Evolutionary conservation across 2,113 vertebrate species (phyloP).

Genomic region (Leucopsar rothschildi): DNA sequence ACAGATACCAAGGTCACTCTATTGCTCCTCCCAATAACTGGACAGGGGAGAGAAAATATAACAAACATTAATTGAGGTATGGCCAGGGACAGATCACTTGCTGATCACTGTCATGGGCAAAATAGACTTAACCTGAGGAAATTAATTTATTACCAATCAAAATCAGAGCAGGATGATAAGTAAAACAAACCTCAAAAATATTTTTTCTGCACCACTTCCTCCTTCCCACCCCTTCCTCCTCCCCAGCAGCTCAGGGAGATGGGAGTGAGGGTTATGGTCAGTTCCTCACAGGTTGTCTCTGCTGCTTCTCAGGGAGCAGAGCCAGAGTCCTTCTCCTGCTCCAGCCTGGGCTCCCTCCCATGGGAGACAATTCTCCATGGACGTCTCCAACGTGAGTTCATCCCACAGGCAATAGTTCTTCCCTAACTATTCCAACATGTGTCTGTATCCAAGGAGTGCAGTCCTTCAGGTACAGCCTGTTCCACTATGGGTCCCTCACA

Average conservation of each 20-base stretch:
- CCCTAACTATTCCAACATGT: not conserved
- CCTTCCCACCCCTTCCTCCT: not conserved
- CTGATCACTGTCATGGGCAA: not conserved
- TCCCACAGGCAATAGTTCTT: not conserved
- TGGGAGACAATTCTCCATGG: not conserved
- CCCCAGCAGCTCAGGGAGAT: not conserved
- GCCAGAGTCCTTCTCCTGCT: not conserved
- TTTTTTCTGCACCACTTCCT: not conserved
- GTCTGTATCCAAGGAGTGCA: not conserved
- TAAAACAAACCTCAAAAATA: not conserved
- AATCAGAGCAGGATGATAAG: not conserved
- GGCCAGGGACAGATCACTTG: not conserved
- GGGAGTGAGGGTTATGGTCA: not conserved
- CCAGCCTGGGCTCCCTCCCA: not conserved
- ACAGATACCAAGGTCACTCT: not conserved
- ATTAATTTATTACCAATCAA: not conserved
- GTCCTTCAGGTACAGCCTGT: not conserved
- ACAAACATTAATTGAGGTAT: not conserved
- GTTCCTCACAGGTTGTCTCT: not conserved
- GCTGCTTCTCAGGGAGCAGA: not conserved
- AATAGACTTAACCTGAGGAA: not conserved
- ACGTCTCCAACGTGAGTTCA: not conserved
- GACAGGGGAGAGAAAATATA: not conserved
- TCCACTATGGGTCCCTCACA: not conserved
- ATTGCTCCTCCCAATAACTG: not conserved